Evolutionary conservation across 2,113 vertebrate genomes (phyloP), one percentile per base, ranked within the genome.

Genomic region (Neolamprologus caudopunctatus): DNA sequence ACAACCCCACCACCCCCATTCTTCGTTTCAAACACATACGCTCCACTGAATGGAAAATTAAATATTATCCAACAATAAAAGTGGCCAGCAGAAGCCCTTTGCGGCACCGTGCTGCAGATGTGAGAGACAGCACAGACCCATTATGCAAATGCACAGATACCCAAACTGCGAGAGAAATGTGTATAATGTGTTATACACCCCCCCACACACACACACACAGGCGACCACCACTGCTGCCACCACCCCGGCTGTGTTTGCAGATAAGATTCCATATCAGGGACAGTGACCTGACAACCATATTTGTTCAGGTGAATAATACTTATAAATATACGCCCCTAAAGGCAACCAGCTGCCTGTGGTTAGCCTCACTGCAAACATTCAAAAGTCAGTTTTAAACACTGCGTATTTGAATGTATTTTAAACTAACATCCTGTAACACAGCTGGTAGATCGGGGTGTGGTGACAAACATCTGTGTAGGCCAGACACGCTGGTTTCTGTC

Each of bases 11-110:
- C 37, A 7, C 54, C 63, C 17, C 71, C 37, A 19, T 68, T 61
- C 31, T 35, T 84, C 19, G 8, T n/a, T 51, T 78, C 73, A 80
- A 87, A 88, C 35, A 81, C 57, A 54, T 37, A 51, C 9, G 3
- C 58, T 55, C 50, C 79, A 61, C 19, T 71, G 61, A 86, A 85
- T 78, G 90, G 91, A 94, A 93, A 93, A 93, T 94, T 91, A 95
- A 95, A 94, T 85, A 94, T 95, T 89, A 86, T 87, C 87, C 91
- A 92, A 87, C 71, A 89, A 81, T 80, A 92, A 93, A 84, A 88
- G 81, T 37, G 53, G 35, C 28, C 85, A 89, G 83, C 51, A 84
- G 88, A 51, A 85, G 61, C 37, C 33, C 71, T 71, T 33, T 87
- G 71, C 47, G 50, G 37, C 83, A 55, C 54, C 12, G 35, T 47